A percentile compares a stretch with the other conserved stretches of the same genome.
These are phyloP conservation scores for Carassius carassius DNA, from an alignment of 2,113 vertebrate genomes.

Conservation along the genomic window DNA sequence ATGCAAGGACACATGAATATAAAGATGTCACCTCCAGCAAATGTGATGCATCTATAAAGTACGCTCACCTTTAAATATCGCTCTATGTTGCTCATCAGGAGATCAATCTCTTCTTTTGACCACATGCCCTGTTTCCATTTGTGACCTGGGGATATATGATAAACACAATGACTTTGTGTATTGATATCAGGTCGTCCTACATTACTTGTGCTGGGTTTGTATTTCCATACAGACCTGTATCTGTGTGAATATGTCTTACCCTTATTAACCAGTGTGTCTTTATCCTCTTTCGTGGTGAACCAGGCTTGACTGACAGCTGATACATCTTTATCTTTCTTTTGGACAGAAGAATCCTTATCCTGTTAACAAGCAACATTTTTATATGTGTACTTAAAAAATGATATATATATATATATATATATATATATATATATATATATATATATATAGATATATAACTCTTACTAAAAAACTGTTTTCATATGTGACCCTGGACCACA, in stretches of 20 bases:
- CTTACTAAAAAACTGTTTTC: too few relatives aligned
- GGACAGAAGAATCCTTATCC: constrained; percentile 81
- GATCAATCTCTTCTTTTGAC: constrained; percentile 98
- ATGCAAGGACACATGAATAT: neutral
- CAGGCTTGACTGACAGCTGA: constrained; percentile 96
- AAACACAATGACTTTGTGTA: neutral
- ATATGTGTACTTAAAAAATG: too few relatives aligned
- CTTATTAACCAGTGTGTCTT: constrained; percentile 95
- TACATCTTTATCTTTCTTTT: constrained; percentile 84
- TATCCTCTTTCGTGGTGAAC: constrained; percentile 99
- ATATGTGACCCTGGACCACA: too few relatives aligned
- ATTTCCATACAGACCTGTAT: neutral
- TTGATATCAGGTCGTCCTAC: neutral
- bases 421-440: too few relatives aligned
- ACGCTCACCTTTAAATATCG: constrained; percentile 88
- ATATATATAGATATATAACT: too few relatives aligned
- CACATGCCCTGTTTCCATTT: constrained; percentile 99
- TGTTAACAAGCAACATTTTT: constrained; percentile 64
- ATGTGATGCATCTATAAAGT: neutral
- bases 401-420: too few relatives aligned
- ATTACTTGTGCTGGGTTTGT: neutral
- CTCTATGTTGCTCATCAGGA: constrained; percentile 97
- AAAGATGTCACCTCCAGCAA: neutral
- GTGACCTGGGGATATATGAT: constrained; percentile 79
- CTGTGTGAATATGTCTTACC: constrained; percentile 68